These are phyloP conservation scores for Orthonychiurus folsomi DNA, from an alignment of 2,888 invertebrate genomes.

Conservation along the genomic window DNA sequence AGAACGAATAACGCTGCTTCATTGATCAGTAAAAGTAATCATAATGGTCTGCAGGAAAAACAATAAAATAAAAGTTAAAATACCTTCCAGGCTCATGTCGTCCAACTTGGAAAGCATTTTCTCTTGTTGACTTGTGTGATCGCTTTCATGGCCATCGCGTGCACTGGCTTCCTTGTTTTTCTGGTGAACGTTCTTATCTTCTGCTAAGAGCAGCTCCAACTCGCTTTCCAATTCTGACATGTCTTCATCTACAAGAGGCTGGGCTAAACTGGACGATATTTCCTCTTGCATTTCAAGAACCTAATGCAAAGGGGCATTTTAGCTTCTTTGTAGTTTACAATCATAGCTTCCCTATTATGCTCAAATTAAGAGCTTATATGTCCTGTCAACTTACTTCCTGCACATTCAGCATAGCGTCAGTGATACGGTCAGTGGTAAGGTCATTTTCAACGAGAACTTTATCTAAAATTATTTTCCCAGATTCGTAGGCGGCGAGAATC, in stretches of 20 bases:
- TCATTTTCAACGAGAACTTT: slow-evolving; percentile 33
- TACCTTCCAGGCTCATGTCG: no score
- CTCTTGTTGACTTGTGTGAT: no score
- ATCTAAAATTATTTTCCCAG: slow-evolving; percentile 30
- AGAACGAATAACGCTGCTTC: no score
- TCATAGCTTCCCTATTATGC: not conserved
- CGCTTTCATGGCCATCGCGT: no score
- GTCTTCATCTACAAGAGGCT: slow-evolving; percentile 27
- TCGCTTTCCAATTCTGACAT: slow-evolving; percentile 25
- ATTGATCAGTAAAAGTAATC: no score
- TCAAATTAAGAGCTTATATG: not conserved
- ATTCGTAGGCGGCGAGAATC: slow-evolving; percentile 32
- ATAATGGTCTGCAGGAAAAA: no score
- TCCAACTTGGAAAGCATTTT: no score
- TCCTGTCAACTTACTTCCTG: slow-evolving; percentile 29
- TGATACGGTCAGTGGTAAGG: slow-evolving; percentile 26
- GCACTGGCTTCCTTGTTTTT: slow-evolving; percentile 3
- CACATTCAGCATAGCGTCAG: slow-evolving; percentile 35
- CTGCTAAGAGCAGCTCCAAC: slow-evolving; percentile 24
- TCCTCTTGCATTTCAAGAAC: slow-evolving; percentile 32
- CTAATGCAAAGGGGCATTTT: no score
- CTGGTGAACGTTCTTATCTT: slow-evolving; percentile 17
- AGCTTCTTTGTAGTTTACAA: no score
- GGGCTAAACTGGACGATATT: slow-evolving; percentile 21
- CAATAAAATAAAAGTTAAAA: no score